These are phyloP conservation scores for Diachasma alloeum DNA, from an alignment of 1,140 invertebrate species.

Conservation along the genomic window DNA sequence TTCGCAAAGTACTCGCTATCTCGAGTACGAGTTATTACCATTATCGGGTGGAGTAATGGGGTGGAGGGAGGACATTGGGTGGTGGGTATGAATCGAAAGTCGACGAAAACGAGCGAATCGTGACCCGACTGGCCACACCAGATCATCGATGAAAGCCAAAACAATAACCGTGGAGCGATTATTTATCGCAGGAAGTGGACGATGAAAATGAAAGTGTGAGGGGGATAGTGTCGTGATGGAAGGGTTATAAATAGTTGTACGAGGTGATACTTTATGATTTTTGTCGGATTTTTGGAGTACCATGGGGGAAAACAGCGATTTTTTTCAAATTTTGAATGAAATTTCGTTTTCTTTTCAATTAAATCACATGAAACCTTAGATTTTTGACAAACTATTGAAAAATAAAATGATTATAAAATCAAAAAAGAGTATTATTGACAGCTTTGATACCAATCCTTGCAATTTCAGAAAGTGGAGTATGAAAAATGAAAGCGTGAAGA, in stretches of 20 bases:
- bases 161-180: background rate
- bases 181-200: background rate
- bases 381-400: too few relatives aligned
- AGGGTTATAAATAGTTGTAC: background rate
- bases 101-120: conserved; percentile 11
- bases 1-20: background rate
- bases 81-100: conserved; percentile 22
- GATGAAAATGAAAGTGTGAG: conserved; percentile 25
- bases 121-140: conserved; percentile 19
- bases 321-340: too few relatives aligned
- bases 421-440: too few relatives aligned
- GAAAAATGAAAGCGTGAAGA: conserved; percentile 26
- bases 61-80: background rate
- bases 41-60: conserved; percentile 7
- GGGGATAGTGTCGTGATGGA: conserved; percentile 2
- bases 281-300: background rate
- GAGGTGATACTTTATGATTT: background rate
- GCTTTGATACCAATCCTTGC: too few relatives aligned
- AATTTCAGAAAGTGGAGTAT: background rate
- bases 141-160: conserved; percentile 25
- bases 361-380: too few relatives aligned
- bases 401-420: too few relatives aligned
- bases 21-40: conserved; percentile 9
- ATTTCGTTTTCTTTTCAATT: too few relatives aligned
- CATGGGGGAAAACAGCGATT: too few relatives aligned